Base-by-base conservation (phyloP, 2,888 invertebrate species). In the Adelphocoris suturalis region DNA sequence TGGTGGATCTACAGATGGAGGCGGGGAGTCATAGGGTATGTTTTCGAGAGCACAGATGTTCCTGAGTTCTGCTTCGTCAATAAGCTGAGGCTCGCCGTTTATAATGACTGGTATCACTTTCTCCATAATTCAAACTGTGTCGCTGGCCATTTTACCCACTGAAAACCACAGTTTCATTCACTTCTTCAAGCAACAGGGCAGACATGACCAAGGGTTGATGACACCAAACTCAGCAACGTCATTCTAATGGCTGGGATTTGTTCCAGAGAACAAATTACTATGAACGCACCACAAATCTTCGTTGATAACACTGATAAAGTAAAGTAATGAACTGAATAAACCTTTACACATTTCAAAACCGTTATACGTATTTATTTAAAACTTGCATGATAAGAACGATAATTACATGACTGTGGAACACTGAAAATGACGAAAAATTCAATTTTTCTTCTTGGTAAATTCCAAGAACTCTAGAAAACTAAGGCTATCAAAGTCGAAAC, bases 11-110 rank as follows among this genome's bases (percentile, higher is more conserved):
- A 48, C 86, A 48, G 86, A 52, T 52, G 78, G 37, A 37, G 86
- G 86, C 19, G 86, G 86, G 14, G 86, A 86, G 52, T 88, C 88
- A 52, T 88, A 88, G 78, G 88, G 88, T 46, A 88, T 88, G 80
- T 88, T 88, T 88, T 88, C 88, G 27, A 88, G 88, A 11, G 88
- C 88, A 28, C 88, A 88, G 78, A 76, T 48, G 78, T 88, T 55
- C 55, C 88, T 76, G 52, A 88, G 88, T 23, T 88, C 78, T 4
- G 88, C 52, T 52, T 88, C 88, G 52, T 52, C 48, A n/a, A 88
- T 88, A 47, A 88, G 88, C 46, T 27, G 46, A 27, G 88, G 78
- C 27, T 88, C 78, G 37, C 88, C 88, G 78, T 88, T 78, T 37
- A 88, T 76, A 27, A 88, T 78, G 28, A 88, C 80, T 23, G 88